Conservation (phyloP, 2,888 invertebrate genomes). For the Melieria picta region DNA sequence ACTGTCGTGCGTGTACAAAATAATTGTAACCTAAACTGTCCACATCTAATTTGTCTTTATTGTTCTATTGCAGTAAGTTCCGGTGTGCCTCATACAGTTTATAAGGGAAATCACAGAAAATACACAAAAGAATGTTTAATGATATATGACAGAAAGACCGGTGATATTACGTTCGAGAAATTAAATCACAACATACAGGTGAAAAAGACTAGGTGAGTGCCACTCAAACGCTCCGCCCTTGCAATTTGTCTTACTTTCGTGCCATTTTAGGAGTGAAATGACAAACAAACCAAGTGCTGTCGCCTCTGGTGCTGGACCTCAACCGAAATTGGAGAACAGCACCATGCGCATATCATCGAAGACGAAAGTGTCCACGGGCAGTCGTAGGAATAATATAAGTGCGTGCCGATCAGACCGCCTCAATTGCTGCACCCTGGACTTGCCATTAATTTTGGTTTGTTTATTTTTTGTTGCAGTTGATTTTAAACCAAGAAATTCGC, state of each 20-base stretch:
- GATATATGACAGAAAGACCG: constrained; percentile 91
- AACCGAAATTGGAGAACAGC: constrained; percentile 66
- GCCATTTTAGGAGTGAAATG: constrained; percentile 57
- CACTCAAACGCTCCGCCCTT: constrained; percentile 17
- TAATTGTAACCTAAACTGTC: neutral
- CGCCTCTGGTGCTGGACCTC: constrained; percentile 41
- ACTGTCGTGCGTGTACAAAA: too few species aligned
- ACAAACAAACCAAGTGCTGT: constrained; percentile 57
- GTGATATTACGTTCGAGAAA: constrained; percentile 93
- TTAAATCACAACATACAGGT: constrained; percentile 91
- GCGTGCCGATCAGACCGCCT: constrained; percentile 41
- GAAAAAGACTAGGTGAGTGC: constrained; percentile 84
- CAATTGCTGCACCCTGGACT: neutral
- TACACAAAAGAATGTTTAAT: constrained; percentile 91
- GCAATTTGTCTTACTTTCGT: neutral
- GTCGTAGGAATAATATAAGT: constrained; percentile 67
- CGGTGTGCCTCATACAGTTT: constrained; percentile 90
- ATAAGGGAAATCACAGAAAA: constrained; percentile 92
- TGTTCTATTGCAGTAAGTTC: constrained; percentile 76
- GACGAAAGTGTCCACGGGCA: constrained; percentile 71
- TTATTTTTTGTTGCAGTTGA: constrained; percentile 56
- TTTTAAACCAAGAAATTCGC: constrained; percentile 70
- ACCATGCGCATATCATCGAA: constrained; percentile 72
- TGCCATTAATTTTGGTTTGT: neutral
- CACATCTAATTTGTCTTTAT: constrained; percentile 8